Conservation (phyloP, 2,113 vertebrate genomes). For the Plecotus auritus region DNA sequence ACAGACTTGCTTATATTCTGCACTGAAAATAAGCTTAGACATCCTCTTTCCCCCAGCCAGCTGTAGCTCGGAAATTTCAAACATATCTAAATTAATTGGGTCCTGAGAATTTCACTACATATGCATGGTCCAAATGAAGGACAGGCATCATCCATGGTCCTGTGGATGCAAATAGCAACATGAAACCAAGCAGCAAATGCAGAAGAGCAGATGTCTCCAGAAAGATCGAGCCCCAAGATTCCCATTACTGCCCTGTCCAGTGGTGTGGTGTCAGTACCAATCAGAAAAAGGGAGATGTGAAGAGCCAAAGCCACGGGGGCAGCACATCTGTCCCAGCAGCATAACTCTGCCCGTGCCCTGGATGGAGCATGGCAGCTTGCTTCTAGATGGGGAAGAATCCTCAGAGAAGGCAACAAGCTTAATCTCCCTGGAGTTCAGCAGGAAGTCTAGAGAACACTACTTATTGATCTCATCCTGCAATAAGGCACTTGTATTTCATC, state of each 20-base stretch:
- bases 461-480: conserved; percentile 52
- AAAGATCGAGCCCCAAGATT: conserved; percentile 55
- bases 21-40: conserved; percentile 50
- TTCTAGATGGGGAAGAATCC: conserved; percentile 40
- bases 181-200: conserved; percentile 23
- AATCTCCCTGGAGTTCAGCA: not conserved
- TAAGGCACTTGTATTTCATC: conserved; percentile 44
- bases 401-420: conserved; percentile 26
- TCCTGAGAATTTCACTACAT: not conserved
- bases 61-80: conserved; percentile 41
- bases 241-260: conserved; percentile 18
- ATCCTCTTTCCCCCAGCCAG: conserved; percentile 33
- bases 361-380: not conserved
- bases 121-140: conserved; percentile 4
- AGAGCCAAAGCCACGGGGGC: conserved; percentile 23
- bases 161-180: conserved; percentile 35
- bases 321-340: conserved; percentile 28
- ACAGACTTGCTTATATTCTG: conserved; percentile 55
- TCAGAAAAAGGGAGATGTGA: not conserved
- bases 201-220: conserved; percentile 67
- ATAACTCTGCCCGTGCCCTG: conserved; percentile 42
- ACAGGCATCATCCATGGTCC: not conserved
- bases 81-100: conserved; percentile 72
- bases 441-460: conserved; percentile 52
- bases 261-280: not conserved